Evolutionary conservation across 2,888 invertebrate genomes (phyloP).

Genomic region (Macrophya annulata): DNA sequence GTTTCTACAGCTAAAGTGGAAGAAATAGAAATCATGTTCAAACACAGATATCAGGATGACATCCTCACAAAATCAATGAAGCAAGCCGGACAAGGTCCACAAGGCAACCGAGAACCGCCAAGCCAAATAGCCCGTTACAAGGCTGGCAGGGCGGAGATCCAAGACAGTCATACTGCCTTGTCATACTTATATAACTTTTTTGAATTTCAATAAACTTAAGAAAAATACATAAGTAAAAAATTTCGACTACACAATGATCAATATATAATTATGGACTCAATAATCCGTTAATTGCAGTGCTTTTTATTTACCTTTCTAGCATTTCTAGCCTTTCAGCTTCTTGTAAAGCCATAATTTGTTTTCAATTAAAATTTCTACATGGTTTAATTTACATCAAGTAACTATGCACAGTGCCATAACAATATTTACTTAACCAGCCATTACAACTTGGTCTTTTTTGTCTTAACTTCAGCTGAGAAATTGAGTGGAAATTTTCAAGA

Average conservation of each 20-base stretch:
- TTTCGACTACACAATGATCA: not conserved
- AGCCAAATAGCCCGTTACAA: too few species aligned
- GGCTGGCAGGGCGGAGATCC: not conserved
- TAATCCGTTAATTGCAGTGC: not conserved
- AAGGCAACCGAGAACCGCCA: too few species aligned
- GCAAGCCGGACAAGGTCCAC: too few species aligned
- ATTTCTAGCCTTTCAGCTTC: not conserved
- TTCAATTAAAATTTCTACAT: not conserved
- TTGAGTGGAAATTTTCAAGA: constrained; percentile 28
- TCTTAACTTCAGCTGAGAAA: constrained; percentile 24
- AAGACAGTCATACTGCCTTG: not conserved
- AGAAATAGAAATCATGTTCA: too few species aligned
- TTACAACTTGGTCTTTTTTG: constrained; percentile 35
- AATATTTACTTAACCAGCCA: not conserved
- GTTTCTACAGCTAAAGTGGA: not conserved
- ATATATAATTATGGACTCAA: constrained; percentile 3
- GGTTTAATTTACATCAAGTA: constrained; percentile 10
- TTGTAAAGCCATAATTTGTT: not conserved
- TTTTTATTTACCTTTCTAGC: not conserved
- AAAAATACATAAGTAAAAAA: not conserved
- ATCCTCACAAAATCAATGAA: too few species aligned
- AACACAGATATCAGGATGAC: too few species aligned
- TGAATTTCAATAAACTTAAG: not conserved
- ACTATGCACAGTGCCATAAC: constrained; percentile 34
- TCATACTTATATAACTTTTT: not conserved